Percentiles rank a stretch among this genome's conserved stretches.
Evolutionary conservation across 2,113 vertebrate genomes (phyloP).

Genomic region (Labrus mixtus): DNA sequence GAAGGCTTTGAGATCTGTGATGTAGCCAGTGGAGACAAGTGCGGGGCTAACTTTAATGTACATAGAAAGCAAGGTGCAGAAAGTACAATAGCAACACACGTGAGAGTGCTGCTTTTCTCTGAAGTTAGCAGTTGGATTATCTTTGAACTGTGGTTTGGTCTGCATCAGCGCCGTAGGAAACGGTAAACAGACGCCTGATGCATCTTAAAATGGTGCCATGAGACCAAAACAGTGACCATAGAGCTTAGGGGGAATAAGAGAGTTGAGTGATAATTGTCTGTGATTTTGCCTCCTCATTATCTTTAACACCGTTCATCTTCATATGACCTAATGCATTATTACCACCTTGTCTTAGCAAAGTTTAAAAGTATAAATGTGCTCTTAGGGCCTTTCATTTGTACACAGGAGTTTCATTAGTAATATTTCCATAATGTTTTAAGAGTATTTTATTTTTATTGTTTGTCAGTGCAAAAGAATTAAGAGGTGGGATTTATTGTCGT

Average conservation of each 20-base stretch:
- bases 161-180: too few relatives aligned
- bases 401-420: neutral
- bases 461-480: slow-evolving; percentile 6
- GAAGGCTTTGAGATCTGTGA: neutral
- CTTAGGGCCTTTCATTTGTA: neutral
- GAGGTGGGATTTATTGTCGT: slow-evolving; percentile 26
- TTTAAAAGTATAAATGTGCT: neutral
- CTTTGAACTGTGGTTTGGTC: too few relatives aligned
- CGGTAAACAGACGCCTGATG: too few relatives aligned
- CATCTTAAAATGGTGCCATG: too few relatives aligned
- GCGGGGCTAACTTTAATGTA: neutral
- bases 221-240: too few relatives aligned
- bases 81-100: neutral
- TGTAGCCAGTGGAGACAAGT: neutral
- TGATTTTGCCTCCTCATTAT: too few relatives aligned
- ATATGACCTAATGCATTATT: neutral
- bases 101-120: too few relatives aligned
- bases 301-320: too few relatives aligned
- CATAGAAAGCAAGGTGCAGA: neutral
- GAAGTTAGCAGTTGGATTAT: too few relatives aligned
- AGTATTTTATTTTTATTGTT: slow-evolving; percentile 19
- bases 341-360: neutral
- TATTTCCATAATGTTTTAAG: neutral
- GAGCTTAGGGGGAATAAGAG: too few relatives aligned
- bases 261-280: too few relatives aligned